Evolutionary conservation across 2,888 invertebrate species (phyloP), one percentile per base, ranked within the genome.

Genomic region (Oeneis ivallda): DNA sequence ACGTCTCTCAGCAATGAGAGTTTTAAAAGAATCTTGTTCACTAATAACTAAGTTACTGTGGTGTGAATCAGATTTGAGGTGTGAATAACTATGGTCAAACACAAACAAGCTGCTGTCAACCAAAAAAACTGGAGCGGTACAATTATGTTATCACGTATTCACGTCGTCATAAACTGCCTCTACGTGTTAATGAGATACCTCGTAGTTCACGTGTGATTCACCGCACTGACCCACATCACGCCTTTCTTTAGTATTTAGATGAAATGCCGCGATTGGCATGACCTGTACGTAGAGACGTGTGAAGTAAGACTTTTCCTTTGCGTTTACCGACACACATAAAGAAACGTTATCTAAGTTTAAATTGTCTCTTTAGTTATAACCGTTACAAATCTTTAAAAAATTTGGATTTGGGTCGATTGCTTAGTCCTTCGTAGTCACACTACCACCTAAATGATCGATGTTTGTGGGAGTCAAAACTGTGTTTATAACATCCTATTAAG

Each of bases 171-270:
- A 79, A 74, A 77, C 76, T 66, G 74, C 74, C 76, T 76, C 77
- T 79, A 77, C 78, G 77, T 76, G 79, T 72, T 71, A 70, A 66
- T 68, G 71, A 71, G 75, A 77, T 76, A 71, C 32, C 58, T 66
- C 17, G 70, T 71, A 77, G 79, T 79, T 80, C 80, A 80, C 76
- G 75, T 83, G 78, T 85, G 86, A 88, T 81, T 86, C 85, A 86
- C 83, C 79, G 76, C 74, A 69, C 67, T 80, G 83, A 82, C 87
- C 87, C 76, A 87, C 79, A 84, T 86, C 82, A 84, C 77, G 78
- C 71, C 61, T 62, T 47, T 61, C 56, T 41, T 59, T 50, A 61
- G 52, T 69, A 57, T 69, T 67, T 60, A 65, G 67, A 69, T 69
- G 65, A 65, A 64, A 67, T 34, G 62, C 15, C 52, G 45, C 32